Base-by-base conservation (phyloP, 2,888 invertebrate genomes). In the Eilema depressum region DNA sequence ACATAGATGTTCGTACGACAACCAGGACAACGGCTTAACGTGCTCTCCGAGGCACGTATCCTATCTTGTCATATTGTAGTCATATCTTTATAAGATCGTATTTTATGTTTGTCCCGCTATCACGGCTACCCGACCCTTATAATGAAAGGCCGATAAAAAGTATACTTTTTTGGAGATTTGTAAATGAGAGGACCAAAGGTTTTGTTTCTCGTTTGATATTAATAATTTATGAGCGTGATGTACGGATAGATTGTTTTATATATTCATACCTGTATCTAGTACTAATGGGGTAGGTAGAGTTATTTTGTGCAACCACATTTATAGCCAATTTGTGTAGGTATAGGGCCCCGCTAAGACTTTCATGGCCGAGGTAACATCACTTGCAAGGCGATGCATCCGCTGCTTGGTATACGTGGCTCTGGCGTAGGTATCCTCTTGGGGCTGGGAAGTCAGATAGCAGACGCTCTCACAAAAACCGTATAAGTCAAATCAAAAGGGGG, bases 161-260 rank as follows among this genome's bases (percentile, higher is more conserved):
- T 69, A 47, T 71, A 64, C 53, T 81, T 71, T 71, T 71, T 74
- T 67, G 26, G 53, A 73, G 72, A 71, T 77, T 77, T 71, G 77
- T 76, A 66, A 69, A 68, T 69, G 60, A 11, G 62, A 64, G 64
- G 66, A 37, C 56, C 41, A 57, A 66, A 28, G 47, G 41, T 17
- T 65, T 70, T 80, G 63, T 77, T 75, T 68, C 59, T 12, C 20
- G 17, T 72, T 68, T 63, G 57, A 67, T 66, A 73, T 75, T 77
- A 37, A 66, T 64, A 59, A 61, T 23, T 17, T 33, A 41, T 67
- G 20, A 60, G 20, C 11, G 63, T 69, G 63, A 66, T 63, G 23
- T 56, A 73, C 66, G 28, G 14, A n/a, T 47, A 26, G 20, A 20
- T 47, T 25, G 25, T 26, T 37, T 25, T 25, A 41, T 63, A 63